Base-by-base conservation (phyloP, 2,888 invertebrate species). In the Macaria notata region DNA sequence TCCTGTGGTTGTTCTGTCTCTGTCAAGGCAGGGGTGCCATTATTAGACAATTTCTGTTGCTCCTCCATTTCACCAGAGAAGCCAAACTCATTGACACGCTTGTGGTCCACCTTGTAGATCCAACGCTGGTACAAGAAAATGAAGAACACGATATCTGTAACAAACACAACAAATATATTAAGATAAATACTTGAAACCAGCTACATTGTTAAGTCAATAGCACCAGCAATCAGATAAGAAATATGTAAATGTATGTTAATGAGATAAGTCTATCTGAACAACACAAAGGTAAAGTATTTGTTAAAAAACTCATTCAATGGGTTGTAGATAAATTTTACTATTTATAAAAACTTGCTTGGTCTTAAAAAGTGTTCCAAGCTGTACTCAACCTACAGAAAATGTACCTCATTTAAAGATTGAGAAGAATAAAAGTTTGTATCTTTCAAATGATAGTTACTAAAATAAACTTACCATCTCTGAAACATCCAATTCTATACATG, bases 81-180 rank as follows among this genome's bases (percentile, higher is more conserved):
- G n/a, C 99, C 99, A 92, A 98, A 99, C 84, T 99, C 99, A 86
- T 99, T 99, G 54, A 98, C 95, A 65, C 99, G 94, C 64, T 95
- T 95, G 59, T 95, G 96, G 88, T 99, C 99, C 46, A 98, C 98
- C 73, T 98, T 97, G 92, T 99, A 99, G 70, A 99, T 98, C 96
- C 98, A 99, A 65, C 98, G 95, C 91, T 99, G 99, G 84, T 99
- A 99, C 65, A 99, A 93, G 93, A 98, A 99, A 82, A 99, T 97
- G 85, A 99, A 96, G 94, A 99, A 99, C 46, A 99, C 97, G 73
- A 99, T 98, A 91, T 99, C 97, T 95, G 93, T 89, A 93, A 65
- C 44, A 75, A 71, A 69, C 4, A 4, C 6, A 69, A 19, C 66
- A 56, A 57, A 50, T 5, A 54, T 48, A 44, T 43, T 29, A 36